These are phyloP conservation scores for Leptobrachium leishanense DNA, from an alignment of 2,113 vertebrate species.

Conservation along the genomic window DNA sequence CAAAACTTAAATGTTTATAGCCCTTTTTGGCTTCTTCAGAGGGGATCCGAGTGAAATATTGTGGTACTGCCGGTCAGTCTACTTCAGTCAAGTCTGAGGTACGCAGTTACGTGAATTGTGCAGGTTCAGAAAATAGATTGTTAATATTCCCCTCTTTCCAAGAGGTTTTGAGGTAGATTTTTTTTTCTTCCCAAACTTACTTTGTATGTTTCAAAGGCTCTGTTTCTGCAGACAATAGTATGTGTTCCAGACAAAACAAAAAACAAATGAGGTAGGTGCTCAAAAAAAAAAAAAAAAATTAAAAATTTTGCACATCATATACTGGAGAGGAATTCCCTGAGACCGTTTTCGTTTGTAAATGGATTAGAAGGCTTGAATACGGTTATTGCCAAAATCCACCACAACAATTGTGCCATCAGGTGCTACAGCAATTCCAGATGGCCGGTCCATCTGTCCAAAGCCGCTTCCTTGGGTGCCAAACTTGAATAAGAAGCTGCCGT, in stretches of 20 bases:
- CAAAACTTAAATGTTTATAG: slow-evolving; percentile 48
- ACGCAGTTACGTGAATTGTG: slow-evolving; percentile 36
- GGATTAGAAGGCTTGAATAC: slow-evolving; percentile 90
- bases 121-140: slow-evolving; percentile 26
- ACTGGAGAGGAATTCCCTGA: slow-evolving; percentile 94
- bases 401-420: slow-evolving; percentile 96
- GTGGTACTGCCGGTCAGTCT: neutral
- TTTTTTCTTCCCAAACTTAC: slow-evolving; percentile 40
- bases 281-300: slow-evolving; percentile 54
- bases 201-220: slow-evolving; percentile 85
- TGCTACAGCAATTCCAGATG: slow-evolving; percentile 92
- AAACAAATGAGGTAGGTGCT: slow-evolving; percentile 96
- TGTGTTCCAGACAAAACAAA: slow-evolving; percentile 90
- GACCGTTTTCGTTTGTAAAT: slow-evolving; percentile 71
- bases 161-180: slow-evolving; percentile 79
- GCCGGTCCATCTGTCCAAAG: slow-evolving; percentile 98
- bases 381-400: slow-evolving; percentile 98
- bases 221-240: slow-evolving; percentile 91
- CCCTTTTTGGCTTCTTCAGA: slow-evolving; percentile 39
- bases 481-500: slow-evolving; percentile 98
- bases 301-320: slow-evolving; percentile 74
- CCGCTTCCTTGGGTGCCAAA: slow-evolving; percentile 93
- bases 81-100: slow-evolving; percentile 28
- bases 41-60: slow-evolving; percentile 30
- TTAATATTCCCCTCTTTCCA: slow-evolving; percentile 38